phyloP scores from a whole-genome alignment of 1,140 invertebrate genomes.

The Glomeris maerens region DNA sequence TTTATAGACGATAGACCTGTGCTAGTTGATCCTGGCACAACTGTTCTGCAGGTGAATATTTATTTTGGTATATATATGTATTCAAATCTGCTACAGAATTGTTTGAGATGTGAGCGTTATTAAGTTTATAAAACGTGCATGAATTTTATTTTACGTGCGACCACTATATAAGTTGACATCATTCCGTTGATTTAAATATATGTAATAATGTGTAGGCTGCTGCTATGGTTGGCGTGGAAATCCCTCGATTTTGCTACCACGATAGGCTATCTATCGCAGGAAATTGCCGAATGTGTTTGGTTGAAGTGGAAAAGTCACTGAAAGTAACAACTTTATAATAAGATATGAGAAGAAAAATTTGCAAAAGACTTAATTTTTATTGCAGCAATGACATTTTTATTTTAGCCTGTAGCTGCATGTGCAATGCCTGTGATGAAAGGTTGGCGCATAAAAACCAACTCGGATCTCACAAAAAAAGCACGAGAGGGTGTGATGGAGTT shows the following conservation, averaged over 20 bases:
- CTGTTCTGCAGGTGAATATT: slow-evolving; percentile 75
- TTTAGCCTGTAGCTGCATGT: slow-evolving; percentile 93
- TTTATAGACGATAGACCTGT: slow-evolving; percentile 96
- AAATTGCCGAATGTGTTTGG: slow-evolving; percentile 98
- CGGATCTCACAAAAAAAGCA: slow-evolving; percentile 83
- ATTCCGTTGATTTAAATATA: background rate
- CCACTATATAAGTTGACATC: background rate
- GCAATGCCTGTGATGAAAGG: slow-evolving; percentile 99
- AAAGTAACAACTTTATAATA: slow-evolving; percentile 40
- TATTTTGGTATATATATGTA: background rate
- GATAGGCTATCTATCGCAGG: slow-evolving; percentile 94
- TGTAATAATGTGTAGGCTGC: slow-evolving; percentile 58
- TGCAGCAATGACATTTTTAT: background rate
- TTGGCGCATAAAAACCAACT: slow-evolving; percentile 92
- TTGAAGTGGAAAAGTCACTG: slow-evolving; percentile 91
- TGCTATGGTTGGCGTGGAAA: slow-evolving; percentile 88
- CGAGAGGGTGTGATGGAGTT: slow-evolving; percentile 99
- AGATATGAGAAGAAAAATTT: background rate
- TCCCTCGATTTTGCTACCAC: slow-evolving; percentile 98
- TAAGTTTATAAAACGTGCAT: too few species aligned
- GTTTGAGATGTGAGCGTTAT: too few species aligned
- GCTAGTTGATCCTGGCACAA: slow-evolving; percentile 86
- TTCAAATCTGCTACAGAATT: too few species aligned
- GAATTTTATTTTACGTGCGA: background rate
- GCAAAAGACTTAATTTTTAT: too few species aligned